Evolutionary conservation across 2,113 vertebrate species (phyloP), one percentile per base, ranked within the genome.

Genomic region (Laterallus jamaicensis): DNA sequence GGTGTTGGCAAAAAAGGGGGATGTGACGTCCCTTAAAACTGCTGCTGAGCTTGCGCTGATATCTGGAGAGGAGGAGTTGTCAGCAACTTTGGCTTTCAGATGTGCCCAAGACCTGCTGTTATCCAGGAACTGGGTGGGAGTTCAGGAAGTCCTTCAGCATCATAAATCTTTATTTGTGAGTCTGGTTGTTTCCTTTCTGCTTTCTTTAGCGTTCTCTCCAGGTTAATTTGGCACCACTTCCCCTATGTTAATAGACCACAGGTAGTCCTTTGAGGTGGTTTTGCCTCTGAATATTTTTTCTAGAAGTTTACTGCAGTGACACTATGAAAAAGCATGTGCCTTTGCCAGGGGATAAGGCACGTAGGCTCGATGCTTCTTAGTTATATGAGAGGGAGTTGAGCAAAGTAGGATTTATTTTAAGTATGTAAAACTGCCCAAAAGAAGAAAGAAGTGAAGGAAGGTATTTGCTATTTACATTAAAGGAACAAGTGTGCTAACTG

Each of bases 1-100:
- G 96, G 98, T 99, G 60, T 90, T 99, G 78, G 97, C 99, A 77
- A 99, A 98, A 97, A 99, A 99, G 94, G 99, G 98, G 6, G 99
- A 99, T 29, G 74, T 97, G 29, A 12, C 95, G 9, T 99, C 99
- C 2, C 98, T 99, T 52, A 98, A 96, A 96, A 95, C 98, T 0
- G 99, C 99, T 2, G 98, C 99, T 7, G 96, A 96, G 55, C 32
- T 99, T 73, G 99, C 99, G 0, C 90, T 96, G 12, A 80, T 99
- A 17, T 96, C 96, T 2, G 99, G 99, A 52, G 99, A 99, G 75
- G 93, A 82, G 0, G 97, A 98, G 40, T 95, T 99, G 93, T 98
- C 99, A 9, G 97, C 98, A 78, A 98, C 98, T 1, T 98, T 99
- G 88, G 98, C 99, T 52, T 97, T 99, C 90, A 97, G 99, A 54